Evolutionary conservation across 2,113 vertebrate genomes (phyloP).

Genomic region (Calonectris borealis): DNA sequence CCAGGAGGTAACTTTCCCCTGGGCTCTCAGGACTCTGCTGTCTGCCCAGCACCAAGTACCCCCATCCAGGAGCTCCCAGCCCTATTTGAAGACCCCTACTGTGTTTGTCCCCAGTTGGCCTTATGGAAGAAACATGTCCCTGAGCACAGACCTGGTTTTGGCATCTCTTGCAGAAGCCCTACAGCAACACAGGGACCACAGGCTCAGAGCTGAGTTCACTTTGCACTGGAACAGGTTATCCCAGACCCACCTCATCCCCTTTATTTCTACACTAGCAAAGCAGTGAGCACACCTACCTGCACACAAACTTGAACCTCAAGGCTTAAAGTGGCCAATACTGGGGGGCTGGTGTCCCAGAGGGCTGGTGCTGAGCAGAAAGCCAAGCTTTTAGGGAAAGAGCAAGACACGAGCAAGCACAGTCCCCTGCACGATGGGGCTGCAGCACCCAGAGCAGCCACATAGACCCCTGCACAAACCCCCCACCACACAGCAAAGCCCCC

Average conservation of each 20-base stretch:
- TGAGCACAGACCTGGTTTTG: fast-evolving
- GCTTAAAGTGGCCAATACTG: neutral
- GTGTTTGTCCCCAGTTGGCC: neutral
- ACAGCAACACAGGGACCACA: neutral
- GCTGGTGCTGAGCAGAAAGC: neutral
- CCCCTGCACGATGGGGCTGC: fast-evolving
- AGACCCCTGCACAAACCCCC: fast-evolving
- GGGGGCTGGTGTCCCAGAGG: neutral
- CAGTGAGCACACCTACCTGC: neutral
- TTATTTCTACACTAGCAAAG: neutral
- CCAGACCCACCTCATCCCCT: neutral
- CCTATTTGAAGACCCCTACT: fast-evolving
- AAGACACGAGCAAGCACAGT: fast-evolving
- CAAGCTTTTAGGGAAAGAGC: neutral
- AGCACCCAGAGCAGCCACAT: fast-evolving
- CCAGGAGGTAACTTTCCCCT: too few relatives aligned
- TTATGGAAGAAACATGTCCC: neutral
- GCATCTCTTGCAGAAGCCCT: neutral
- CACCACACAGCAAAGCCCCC: neutral
- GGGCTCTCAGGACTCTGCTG: neutral
- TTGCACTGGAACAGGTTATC: neutral
- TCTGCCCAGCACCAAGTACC: neutral
- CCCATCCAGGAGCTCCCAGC: neutral
- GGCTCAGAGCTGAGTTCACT: neutral
- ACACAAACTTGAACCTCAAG: too few relatives aligned